Base-by-base conservation (phyloP, 1,140 invertebrate species). In the Colletes latitarsis region DNA sequence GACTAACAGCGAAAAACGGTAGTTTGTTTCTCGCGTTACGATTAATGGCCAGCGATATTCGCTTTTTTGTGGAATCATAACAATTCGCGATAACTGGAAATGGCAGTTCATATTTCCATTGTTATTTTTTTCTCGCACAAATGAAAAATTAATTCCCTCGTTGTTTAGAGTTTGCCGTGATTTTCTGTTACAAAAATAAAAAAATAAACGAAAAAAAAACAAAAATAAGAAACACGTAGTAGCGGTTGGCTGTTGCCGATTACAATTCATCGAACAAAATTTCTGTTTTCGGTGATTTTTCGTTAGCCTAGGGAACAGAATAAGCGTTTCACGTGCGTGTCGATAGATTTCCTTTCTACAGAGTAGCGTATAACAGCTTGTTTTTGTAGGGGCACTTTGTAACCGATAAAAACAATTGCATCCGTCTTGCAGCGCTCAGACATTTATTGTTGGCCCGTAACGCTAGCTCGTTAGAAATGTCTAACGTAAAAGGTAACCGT, bases 121-220 rank as follows among this genome's bases (percentile, higher is more conserved):
- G 39, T 77, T 70, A 12, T 21, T 49, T 49, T 49, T 49, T 49
- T 3, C 6, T 15, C 21, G 21, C 1, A 6, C 43, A 12, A 62
- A 70, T 57, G 66, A 52, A 21, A 70, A 77, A 71, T 70, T 70
- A 70, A 69, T 21, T 70, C 57, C 2, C 17, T 49, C 41, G 30
- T 70, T 12, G 43, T 43, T 17, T 70, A 39, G 41, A 63, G 52
- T 68, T 76, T 41, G 52, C 41, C 4, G 21, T 49, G 14, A 12
- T n/a, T 60, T 52, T 62, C 46, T 41, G 66, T 66, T 58, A 52
- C 46, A n/a, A 55, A 53, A 21, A 46, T 62, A 77, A 63, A 17
- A 2, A 57, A 10, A 46, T 46, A 49, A 15, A 4, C 6, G 8
- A 0, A n/a, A 53, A 66, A 15, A 46, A 15, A 39, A 17, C 52